These are phyloP conservation scores for Oncorhynchus keta DNA, from an alignment of 2,113 vertebrate species.

Conservation along the genomic window DNA sequence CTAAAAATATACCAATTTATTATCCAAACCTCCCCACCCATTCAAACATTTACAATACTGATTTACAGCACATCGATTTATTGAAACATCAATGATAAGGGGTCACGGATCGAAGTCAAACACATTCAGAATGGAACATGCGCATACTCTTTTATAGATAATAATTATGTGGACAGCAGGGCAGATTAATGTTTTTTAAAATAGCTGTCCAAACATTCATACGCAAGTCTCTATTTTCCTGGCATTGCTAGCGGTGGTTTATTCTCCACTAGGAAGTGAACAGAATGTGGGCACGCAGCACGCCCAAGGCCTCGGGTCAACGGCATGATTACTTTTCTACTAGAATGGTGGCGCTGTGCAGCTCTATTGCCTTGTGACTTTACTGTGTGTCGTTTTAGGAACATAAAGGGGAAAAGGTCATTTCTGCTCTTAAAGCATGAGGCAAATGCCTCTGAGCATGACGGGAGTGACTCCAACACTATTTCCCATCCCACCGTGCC, in stretches of 20 bases:
- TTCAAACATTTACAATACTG: not conserved
- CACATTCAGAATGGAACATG: not conserved
- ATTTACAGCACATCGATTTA: not conserved
- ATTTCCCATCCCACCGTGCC: not conserved
- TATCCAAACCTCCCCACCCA: not conserved
- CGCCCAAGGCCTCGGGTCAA: constrained; percentile 50
- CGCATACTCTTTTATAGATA: not conserved
- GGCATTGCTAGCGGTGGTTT: constrained; percentile 20
- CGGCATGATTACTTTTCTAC: constrained; percentile 60
- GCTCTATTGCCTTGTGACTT: constrained; percentile 61
- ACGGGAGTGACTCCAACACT: not conserved
- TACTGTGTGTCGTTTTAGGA: constrained; percentile 58
- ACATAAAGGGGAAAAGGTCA: constrained; percentile 73
- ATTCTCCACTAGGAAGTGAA: constrained; percentile 25
- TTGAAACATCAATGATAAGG: not conserved
- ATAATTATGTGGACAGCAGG: not conserved
- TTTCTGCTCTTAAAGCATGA: constrained; percentile 55
- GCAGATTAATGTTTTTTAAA: too few relatives aligned
- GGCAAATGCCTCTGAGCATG: constrained; percentile 39
- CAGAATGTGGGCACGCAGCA: constrained; percentile 37
- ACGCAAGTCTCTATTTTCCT: constrained; percentile 5
- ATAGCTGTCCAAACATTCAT: not conserved
- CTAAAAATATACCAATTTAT: not conserved
- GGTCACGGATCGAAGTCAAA: not conserved
- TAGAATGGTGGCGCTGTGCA: constrained; percentile 33